phyloP scores from a whole-genome alignment of 1,140 invertebrate species.

The Leucophenga varia region DNA sequence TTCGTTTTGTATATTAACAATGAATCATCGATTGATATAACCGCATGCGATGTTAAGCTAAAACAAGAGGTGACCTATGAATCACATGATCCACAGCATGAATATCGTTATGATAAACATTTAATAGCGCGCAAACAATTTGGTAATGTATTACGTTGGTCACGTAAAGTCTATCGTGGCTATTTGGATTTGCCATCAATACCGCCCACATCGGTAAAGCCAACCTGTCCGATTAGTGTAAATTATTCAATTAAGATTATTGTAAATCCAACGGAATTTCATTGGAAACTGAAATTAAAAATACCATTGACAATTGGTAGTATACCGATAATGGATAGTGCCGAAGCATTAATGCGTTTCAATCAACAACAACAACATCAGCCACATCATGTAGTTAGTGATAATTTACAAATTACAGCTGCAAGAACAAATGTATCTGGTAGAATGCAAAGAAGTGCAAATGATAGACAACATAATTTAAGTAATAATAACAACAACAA shows the following conservation, averaged over 20 bases:
- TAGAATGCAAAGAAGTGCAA: background rate
- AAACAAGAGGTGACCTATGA: constrained; percentile 57
- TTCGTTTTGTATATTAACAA: constrained; percentile 53
- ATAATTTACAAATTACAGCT: constrained; percentile 38
- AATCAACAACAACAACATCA: constrained; percentile 46
- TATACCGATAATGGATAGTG: constrained; percentile 57
- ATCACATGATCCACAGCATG: constrained; percentile 61
- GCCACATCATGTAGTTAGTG: constrained; percentile 51
- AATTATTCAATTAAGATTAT: constrained; percentile 68
- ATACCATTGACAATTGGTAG: constrained; percentile 63
- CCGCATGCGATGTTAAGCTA: constrained; percentile 59
- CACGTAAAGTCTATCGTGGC: constrained; percentile 46
- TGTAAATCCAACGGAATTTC: constrained; percentile 55
- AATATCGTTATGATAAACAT: constrained; percentile 62
- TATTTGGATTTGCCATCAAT: constrained; percentile 66
- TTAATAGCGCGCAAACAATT: constrained; percentile 60
- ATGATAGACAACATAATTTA: too few relatives aligned
- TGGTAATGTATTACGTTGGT: constrained; percentile 60
- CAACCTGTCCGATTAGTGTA: constrained; percentile 70
- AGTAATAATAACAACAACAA: constrained; percentile 18
- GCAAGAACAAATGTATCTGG: background rate
- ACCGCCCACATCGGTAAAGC: constrained; percentile 70
- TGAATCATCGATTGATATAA: constrained; percentile 60
- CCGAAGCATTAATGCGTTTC: constrained; percentile 31
- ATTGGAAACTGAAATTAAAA: constrained; percentile 60